Evolutionary conservation across 2,113 vertebrate genomes (phyloP).

Genomic region (Centrocercus urophasianus): DNA sequence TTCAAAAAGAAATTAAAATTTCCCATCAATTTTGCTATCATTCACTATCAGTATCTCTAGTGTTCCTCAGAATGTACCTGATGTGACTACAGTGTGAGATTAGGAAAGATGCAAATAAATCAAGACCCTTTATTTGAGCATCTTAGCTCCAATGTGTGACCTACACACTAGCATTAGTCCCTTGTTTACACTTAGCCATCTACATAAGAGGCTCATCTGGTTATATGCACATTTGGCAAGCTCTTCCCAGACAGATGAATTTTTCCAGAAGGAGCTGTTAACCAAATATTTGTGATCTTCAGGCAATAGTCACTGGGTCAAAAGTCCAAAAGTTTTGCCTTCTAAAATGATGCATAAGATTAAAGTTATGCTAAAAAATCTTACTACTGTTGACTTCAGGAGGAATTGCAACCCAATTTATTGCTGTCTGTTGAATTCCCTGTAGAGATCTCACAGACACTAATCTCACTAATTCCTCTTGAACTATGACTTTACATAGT

Average conservation of each 20-base stretch:
- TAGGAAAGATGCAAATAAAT: slow-evolving; percentile 11
- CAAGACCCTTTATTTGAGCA: background rate
- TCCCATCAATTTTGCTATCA: background rate
- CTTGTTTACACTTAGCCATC: slow-evolving; percentile 36
- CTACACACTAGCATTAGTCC: background rate
- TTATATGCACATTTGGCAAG: background rate
- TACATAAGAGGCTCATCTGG: slow-evolving; percentile 35
- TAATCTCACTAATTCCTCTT: slow-evolving; percentile 39
- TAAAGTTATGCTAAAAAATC: background rate
- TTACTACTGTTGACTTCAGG: background rate
- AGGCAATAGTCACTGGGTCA: background rate
- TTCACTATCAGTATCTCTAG: background rate
- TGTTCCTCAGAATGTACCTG: background rate
- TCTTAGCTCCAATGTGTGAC: background rate
- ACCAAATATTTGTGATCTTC: background rate
- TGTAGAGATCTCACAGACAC: background rate
- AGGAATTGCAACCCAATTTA: background rate
- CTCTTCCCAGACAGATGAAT: background rate
- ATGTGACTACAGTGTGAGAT: background rate
- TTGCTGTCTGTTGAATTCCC: background rate
- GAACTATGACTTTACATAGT: background rate
- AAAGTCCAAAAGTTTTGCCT: slow-evolving; percentile 1
- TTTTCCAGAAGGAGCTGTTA: background rate
- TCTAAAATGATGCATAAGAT: background rate
- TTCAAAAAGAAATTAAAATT: background rate